Conservation (phyloP, 2,888 invertebrate species). For the Drosophila acutilabella region DNA sequence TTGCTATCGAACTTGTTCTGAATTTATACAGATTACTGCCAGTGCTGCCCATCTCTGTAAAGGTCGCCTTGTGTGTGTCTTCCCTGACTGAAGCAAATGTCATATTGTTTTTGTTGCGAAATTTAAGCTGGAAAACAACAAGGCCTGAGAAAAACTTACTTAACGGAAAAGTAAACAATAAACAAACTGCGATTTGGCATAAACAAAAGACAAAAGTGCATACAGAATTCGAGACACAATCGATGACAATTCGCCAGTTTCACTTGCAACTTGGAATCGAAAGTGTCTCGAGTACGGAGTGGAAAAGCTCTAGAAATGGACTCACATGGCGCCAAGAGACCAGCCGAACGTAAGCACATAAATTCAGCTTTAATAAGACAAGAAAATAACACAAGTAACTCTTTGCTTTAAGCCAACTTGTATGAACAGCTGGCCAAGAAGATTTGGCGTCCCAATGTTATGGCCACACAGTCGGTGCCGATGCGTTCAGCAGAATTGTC, state of each 20-base stretch:
- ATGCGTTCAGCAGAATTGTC: conserved; percentile 8
- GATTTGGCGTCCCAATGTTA: conserved; percentile 53
- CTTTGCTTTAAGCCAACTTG: conserved; percentile 30
- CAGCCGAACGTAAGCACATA: conserved; percentile 29
- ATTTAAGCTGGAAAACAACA: neutral
- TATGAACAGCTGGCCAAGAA: conserved; percentile 49
- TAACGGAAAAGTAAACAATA: conserved; percentile 3
- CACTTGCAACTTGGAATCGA: neutral
- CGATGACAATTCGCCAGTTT: neutral
- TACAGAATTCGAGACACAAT: neutral
- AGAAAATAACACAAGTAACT: neutral
- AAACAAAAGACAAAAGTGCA: conserved; percentile 23
- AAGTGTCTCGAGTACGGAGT: too few species aligned
- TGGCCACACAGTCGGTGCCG: conserved; percentile 20
- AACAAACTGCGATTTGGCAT: conserved; percentile 19
- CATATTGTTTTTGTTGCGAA: conserved; percentile 12
- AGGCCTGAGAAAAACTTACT: neutral
- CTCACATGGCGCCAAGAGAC: conserved; percentile 33
- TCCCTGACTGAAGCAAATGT: neutral
- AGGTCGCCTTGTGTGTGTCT: neutral
- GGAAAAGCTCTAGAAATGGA: conserved; percentile 22
- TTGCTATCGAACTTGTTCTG: neutral
- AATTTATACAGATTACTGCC: conserved; percentile 8
- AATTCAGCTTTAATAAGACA: neutral
- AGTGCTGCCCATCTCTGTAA: conserved; percentile 35